These are phyloP conservation scores for Pelmatolapia mariae DNA, from an alignment of 2,113 vertebrate genomes.

Conservation along the genomic window DNA sequence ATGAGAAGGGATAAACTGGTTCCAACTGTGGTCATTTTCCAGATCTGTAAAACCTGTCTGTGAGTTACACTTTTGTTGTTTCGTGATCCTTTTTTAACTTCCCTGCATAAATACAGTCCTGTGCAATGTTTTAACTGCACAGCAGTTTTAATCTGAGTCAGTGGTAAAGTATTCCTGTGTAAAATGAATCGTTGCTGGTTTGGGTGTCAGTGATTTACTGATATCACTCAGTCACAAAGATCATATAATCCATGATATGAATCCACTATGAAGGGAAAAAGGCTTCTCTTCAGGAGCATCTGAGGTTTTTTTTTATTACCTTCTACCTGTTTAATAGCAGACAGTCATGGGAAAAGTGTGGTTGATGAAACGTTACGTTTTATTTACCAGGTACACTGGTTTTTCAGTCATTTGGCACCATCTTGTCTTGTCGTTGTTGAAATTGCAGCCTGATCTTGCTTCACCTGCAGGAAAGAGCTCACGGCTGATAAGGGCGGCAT, in stretches of 20 bases:
- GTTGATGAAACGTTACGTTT: fast-evolving
- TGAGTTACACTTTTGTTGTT: not conserved
- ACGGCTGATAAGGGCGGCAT: constrained; percentile 74
- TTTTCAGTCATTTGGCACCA: not conserved
- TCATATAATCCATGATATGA: not conserved
- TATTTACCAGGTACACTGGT: not conserved
- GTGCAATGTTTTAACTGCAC: not conserved
- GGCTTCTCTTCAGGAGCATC: not conserved
- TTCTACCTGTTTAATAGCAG: not conserved
- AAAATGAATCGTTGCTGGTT: not conserved
- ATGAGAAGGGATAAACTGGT: not conserved
- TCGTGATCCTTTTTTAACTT: not conserved
- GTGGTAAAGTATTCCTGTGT: not conserved
- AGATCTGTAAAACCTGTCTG: not conserved
- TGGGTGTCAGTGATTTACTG: not conserved
- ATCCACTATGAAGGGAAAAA: fast-evolving
- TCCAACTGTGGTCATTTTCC: not conserved
- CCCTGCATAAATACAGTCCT: not conserved
- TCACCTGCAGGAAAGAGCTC: constrained; percentile 63
- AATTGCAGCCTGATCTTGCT: not conserved
- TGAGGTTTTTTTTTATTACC: not conserved
- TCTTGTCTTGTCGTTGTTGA: not conserved
- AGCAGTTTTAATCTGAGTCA: not conserved
- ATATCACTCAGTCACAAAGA: not conserved
- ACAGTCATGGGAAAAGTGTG: not conserved